phyloP scores from a whole-genome alignment of 2,888 invertebrate species.

The Acrocyrtus sp. region DNA sequence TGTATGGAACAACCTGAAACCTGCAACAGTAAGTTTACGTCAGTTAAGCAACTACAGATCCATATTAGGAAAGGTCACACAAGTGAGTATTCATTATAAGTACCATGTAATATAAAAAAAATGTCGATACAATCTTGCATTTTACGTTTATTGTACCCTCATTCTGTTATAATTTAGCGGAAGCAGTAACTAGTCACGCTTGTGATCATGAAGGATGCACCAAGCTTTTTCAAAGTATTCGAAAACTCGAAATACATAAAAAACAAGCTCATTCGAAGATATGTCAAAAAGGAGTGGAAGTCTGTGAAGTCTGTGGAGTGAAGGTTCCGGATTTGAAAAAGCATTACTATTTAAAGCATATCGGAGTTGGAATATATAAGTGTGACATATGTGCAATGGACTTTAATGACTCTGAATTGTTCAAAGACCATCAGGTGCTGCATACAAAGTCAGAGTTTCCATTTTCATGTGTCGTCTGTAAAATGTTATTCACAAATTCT shows the following conservation, averaged over 20 bases:
- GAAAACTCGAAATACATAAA: neutral
- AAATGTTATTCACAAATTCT: constrained; percentile 6
- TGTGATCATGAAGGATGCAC: constrained; percentile 15
- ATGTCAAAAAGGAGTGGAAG: neutral
- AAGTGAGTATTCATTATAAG: neutral
- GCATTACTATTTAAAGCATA: constrained; percentile 15
- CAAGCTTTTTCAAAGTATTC: neutral
- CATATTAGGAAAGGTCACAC: neutral
- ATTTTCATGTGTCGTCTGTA: constrained; percentile 16
- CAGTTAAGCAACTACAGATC: neutral
- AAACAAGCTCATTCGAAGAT: constrained; percentile 2
- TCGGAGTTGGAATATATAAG: constrained; percentile 10
- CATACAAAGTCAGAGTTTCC: constrained; percentile 8
- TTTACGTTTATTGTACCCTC: too few species aligned
- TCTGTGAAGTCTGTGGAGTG: constrained; percentile 13
- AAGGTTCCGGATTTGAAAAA: constrained; percentile 2
- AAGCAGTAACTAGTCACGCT: neutral
- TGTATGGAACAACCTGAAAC: constrained; percentile 7
- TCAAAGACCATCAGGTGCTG: constrained; percentile 9
- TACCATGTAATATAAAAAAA: neutral
- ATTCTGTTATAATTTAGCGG: neutral
- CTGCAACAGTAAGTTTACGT: constrained; percentile 3
- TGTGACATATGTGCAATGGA: constrained; percentile 24
- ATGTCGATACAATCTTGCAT: too few species aligned
- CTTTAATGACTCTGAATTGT: constrained; percentile 4